A percentile compares a stretch with the other conserved stretches of the same genome.
Evolutionary conservation across 37 sponge, comb jelly and placozoan genomes (phyloP).

Genomic region (Diacarnus erythraeanus): DNA sequence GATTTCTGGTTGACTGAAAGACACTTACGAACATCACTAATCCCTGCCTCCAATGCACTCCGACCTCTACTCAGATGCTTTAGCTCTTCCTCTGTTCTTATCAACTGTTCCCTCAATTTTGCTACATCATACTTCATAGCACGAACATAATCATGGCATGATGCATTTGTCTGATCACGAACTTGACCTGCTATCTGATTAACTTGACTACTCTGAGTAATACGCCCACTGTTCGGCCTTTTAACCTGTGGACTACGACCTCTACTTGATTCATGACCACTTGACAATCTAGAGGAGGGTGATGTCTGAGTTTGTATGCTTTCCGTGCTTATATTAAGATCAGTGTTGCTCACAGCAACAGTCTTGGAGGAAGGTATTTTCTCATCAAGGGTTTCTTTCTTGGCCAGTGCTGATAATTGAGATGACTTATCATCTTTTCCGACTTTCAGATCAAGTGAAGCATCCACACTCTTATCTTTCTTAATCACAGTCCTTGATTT

Average conservation of each 20-base stretch:
- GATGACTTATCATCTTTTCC: neutral
- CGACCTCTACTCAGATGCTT: slow-evolving; percentile 26
- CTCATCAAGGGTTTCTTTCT: too few relatives aligned
- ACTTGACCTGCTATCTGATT: slow-evolving; percentile 3
- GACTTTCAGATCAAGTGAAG: too few relatives aligned
- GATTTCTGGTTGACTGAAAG: slow-evolving; percentile 68
- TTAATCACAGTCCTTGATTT: too few relatives aligned
- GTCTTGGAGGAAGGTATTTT: too few relatives aligned
- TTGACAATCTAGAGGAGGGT: too few relatives aligned
- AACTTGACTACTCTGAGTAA: neutral
- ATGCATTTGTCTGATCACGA: slow-evolving; percentile 16
- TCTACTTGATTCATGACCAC: too few relatives aligned
- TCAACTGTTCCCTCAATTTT: slow-evolving; percentile 39
- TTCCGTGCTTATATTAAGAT: too few relatives aligned
- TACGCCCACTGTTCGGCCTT: neutral
- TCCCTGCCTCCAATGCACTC: slow-evolving; percentile 30
- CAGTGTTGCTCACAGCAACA: too few relatives aligned
- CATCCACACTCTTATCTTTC: too few relatives aligned
- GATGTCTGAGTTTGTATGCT: neutral
- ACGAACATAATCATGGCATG: slow-evolving; percentile 22
- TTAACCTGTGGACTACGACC: slow-evolving; percentile 4
- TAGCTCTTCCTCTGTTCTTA: slow-evolving; percentile 65
- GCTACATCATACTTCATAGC: slow-evolving; percentile 48
- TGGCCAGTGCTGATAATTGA: neutral
- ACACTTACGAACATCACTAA: slow-evolving; percentile 46